These are phyloP conservation scores for Dendrocopos noguchii DNA, from an alignment of 2,113 vertebrate genomes.

Conservation along the genomic window DNA sequence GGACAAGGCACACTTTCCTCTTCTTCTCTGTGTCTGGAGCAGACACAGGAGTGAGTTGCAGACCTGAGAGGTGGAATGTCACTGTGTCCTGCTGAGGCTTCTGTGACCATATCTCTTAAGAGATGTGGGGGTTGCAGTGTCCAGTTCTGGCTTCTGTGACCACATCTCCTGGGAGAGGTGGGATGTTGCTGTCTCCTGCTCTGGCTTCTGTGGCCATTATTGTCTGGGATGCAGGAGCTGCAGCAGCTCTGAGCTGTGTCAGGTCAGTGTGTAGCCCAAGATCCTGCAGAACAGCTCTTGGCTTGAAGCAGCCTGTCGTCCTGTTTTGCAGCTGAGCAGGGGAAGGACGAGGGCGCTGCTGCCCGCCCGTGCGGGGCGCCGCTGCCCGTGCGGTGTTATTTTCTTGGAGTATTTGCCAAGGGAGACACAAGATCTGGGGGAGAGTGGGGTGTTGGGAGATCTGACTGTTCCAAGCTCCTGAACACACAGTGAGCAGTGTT, in stretches of 20 bases:
- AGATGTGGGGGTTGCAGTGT: background rate
- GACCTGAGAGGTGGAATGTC: background rate
- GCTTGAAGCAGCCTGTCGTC: background rate
- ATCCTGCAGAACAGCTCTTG: background rate
- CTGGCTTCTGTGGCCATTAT: too few species aligned
- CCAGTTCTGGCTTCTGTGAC: too few species aligned
- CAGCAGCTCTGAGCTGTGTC: too few species aligned
- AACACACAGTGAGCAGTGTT: background rate
- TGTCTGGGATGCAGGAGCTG: too few species aligned
- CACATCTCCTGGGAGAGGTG: too few species aligned
- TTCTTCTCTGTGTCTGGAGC: background rate
- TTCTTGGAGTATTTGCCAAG: background rate
- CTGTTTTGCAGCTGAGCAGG: background rate
- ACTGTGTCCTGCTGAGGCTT: background rate
- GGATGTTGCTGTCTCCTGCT: too few species aligned
- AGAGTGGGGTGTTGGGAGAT: background rate
- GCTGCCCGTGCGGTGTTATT: background rate
- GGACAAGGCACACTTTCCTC: background rate
- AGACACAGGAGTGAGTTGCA: accelerated
- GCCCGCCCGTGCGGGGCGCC: too few species aligned
- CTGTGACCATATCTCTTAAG: background rate
- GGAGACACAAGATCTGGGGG: background rate
- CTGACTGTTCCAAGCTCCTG: background rate
- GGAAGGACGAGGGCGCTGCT: too few species aligned
- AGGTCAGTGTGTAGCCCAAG: accelerated